These are phyloP conservation scores for Rhabdophis nuchalis DNA, from an alignment of 2,797 vertebrate genomes.

Conservation along the genomic window DNA sequence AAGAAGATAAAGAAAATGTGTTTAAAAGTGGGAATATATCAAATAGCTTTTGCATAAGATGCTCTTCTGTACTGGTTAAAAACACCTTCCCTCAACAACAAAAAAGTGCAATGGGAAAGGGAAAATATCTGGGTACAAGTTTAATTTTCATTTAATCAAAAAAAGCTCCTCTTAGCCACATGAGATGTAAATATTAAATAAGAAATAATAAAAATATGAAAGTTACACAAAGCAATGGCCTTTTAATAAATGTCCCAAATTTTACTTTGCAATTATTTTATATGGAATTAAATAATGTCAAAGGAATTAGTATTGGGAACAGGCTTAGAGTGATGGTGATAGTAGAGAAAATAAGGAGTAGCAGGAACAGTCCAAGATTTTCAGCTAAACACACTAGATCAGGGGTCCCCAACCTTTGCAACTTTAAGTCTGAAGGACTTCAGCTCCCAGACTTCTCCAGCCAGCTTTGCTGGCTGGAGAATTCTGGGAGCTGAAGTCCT, in stretches of 20 bases:
- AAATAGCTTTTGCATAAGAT: background rate
- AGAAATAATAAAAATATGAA: background rate
- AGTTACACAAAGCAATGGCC: background rate
- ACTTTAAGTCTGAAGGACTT: too few relatives aligned
- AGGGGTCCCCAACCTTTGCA: too few relatives aligned
- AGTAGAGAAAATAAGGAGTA: background rate
- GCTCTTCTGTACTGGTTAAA: background rate
- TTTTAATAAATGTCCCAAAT: background rate
- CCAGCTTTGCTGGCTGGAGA: too few relatives aligned
- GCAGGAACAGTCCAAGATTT: background rate
- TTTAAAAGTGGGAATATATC: background rate
- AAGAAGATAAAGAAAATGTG: background rate
- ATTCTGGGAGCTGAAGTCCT: too few relatives aligned
- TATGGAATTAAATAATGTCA: background rate
- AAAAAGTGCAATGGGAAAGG: background rate
- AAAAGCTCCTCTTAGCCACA: background rate
- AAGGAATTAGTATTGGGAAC: background rate
- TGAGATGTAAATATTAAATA: background rate
- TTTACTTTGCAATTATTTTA: background rate
- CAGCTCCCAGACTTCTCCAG: too few relatives aligned
- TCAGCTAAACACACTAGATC: background rate
- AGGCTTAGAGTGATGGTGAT: background rate
- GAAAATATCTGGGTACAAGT: background rate
- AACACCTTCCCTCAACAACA: background rate
- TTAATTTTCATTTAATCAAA: background rate